These are phyloP conservation scores for Troglohyphantes excavatus DNA, from an alignment of 2,888 invertebrate genomes.

Conservation along the genomic window DNA sequence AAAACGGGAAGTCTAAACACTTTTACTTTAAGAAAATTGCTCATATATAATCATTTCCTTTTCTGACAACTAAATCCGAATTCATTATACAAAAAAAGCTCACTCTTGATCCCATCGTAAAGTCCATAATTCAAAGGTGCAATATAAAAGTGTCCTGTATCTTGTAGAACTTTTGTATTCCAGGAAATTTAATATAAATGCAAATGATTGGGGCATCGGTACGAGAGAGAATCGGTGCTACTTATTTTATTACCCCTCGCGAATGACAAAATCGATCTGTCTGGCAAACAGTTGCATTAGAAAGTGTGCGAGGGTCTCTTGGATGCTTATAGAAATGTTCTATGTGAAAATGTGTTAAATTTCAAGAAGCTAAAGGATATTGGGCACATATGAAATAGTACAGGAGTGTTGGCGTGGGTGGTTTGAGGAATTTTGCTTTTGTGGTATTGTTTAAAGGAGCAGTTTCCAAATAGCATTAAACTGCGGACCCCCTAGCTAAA, in stretches of 20 bases:
- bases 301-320: not conserved
- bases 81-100: not conserved
- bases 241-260: not conserved
- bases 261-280: not conserved
- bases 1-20: too few relatives aligned
- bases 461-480: too few relatives aligned
- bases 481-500: too few relatives aligned
- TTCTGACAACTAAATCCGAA: not conserved
- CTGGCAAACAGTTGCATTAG: constrained; percentile 1
- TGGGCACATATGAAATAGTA: too few relatives aligned
- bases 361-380: too few relatives aligned
- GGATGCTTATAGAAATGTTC: not conserved
- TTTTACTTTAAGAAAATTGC: too few relatives aligned
- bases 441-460: too few relatives aligned
- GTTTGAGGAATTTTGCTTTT: too few relatives aligned
- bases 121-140: not conserved
- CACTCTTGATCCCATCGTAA: not conserved
- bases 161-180: not conserved
- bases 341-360: not conserved
- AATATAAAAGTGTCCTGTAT: not conserved
- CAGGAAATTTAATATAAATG: constrained; percentile 9
- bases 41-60: too few relatives aligned
- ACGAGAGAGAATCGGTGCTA: not conserved
- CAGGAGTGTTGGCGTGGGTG: too few relatives aligned
- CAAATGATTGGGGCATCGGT: not conserved